Percentiles rank a stretch among this genome's conserved stretches.
These are phyloP conservation scores for Ibycter americanus DNA, from an alignment of 2,797 vertebrate genomes.

Conservation along the genomic window DNA sequence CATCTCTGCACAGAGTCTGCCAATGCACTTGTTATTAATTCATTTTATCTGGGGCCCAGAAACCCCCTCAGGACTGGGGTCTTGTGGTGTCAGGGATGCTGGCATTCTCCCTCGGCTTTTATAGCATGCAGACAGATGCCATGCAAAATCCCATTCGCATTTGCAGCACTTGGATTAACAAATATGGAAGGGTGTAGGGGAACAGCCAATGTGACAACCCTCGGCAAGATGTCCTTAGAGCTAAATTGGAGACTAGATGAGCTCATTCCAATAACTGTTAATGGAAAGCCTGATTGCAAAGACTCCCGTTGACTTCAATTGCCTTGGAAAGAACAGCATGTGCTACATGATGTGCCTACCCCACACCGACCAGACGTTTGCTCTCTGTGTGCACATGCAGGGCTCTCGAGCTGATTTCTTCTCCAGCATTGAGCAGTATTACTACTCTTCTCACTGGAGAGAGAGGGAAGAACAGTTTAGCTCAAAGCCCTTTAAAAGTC, in stretches of 20 bases:
- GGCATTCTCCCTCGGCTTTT: not conserved
- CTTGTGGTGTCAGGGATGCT: not conserved
- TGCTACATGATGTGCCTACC: not conserved
- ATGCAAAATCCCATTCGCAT: not conserved
- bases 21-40: not conserved
- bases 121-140: not conserved
- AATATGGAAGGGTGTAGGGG: constrained; percentile 41
- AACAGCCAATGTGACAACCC: not conserved
- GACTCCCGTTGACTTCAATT: not conserved
- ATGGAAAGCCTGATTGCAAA: constrained; percentile 43
- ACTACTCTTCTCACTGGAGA: not conserved
- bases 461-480: not conserved
- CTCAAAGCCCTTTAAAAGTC: not conserved
- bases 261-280: constrained; percentile 55
- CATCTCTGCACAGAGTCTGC: not conserved
- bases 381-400: not conserved
- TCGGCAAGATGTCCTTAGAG: constrained; percentile 30
- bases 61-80: not conserved
- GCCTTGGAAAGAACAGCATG: not conserved
- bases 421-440: not conserved
- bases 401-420: not conserved
- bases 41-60: not conserved
- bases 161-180: constrained; percentile 20
- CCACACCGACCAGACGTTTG: not conserved
- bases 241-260: constrained; percentile 43